Percentiles rank a stretch among this genome's conserved stretches.
These are phyloP conservation scores for Epinephelus fuscoguttatus DNA, from an alignment of 2,113 vertebrate species.

Conservation along the genomic window DNA sequence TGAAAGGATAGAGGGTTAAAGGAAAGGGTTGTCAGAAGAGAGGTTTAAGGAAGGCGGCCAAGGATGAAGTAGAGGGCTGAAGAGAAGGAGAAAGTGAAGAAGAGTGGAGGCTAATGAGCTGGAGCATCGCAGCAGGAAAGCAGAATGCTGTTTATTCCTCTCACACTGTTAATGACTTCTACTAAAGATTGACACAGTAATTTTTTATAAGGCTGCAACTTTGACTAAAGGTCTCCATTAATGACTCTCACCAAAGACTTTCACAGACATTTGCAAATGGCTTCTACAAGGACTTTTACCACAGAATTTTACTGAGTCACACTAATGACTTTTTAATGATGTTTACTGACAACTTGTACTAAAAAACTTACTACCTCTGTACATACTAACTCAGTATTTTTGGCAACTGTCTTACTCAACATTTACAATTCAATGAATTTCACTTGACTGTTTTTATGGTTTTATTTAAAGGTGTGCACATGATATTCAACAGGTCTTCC, in stretches of 20 bases:
- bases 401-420: not conserved
- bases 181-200: not conserved
- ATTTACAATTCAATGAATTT: not conserved
- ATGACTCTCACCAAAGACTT: not conserved
- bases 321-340: slow-evolving; percentile 28
- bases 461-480: no score
- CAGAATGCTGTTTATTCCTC: slow-evolving; percentile 16
- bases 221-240: slow-evolving; percentile 27
- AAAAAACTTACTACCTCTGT: not conserved
- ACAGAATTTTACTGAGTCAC: not conserved
- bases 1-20: not conserved
- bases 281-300: slow-evolving; percentile 1
- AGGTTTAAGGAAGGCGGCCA: not conserved
- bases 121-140: slow-evolving; percentile 17
- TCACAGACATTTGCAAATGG: not conserved
- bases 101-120: slow-evolving; percentile 50
- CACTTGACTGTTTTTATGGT: no score
- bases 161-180: slow-evolving; percentile 32
- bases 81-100: not conserved
- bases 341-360: not conserved
- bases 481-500: not conserved
- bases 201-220: slow-evolving; percentile 15
- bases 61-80: slow-evolving; percentile 10
- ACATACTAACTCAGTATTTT: not conserved
- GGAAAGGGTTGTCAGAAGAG: not conserved